Base-by-base conservation (phyloP, 2,888 invertebrate species). In the Conops quadrifasciatus region DNA sequence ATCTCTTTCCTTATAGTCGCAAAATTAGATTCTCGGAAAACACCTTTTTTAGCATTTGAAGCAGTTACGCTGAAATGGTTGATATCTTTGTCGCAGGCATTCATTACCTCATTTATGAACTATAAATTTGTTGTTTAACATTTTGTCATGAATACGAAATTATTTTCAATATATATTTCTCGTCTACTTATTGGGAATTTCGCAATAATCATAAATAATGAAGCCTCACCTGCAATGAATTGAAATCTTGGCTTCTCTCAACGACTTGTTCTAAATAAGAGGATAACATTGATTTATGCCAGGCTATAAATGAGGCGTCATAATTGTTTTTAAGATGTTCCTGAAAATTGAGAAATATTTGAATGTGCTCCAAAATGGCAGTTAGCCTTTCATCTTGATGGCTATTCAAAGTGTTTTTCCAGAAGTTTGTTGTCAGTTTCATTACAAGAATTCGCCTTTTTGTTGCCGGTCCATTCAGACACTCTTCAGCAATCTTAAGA, bases 271-370 rank as follows among this genome's bases (percentile, higher is more conserved):
- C 89, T 77, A 95, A 90, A 85, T 94, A 94, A 64, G 92, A 89
- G 1, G 92, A 91, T 67, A 94, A 87, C 67, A 94, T 88, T 75
- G 91, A 90, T 80, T 92, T 90, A 86, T 96, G 94, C 91, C 93
- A 94, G 81, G 92, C 90, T 67, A 96, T 86, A 86, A 94, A 93
- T 47, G 92, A 91, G 78, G 93, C 92, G 82, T 93, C 90, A 83
- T 92, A 92, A 28, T 91, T 87, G 73, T 87, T 85, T 63, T 89
- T 86, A 73, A 94, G 83, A 71, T 89, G 85, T 16, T 87, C 81
- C 51, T 89, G 87, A 73, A 92, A 88, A 77, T 89, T 89, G 64
- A 89, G 87, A 64, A 94, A 86, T 58, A 88, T 85, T 80, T 91
- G 90, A 67, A 93, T 87, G 79, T 91, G 91, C 77, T 89, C 88